Conservation (phyloP, 1,140 invertebrate species). For the Battus philenor region DNA sequence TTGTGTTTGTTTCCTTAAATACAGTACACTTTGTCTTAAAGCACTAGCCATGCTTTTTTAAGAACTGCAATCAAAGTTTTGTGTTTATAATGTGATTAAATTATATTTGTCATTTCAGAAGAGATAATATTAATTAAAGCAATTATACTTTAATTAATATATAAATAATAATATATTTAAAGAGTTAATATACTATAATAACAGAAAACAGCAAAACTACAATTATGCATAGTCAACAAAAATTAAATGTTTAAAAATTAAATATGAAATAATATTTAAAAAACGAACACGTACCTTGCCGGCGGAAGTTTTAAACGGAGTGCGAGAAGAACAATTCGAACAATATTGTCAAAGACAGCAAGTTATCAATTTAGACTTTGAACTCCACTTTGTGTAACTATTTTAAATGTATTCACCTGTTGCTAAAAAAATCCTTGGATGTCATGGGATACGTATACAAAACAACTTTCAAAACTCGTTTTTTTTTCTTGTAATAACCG, state of each 20-base stretch:
- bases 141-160: background rate
- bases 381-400: constrained; percentile 9
- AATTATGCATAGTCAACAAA: background rate
- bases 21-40: constrained; percentile 1
- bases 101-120: too few species aligned
- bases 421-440: constrained; percentile 6
- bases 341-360: background rate
- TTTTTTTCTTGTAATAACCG: too few species aligned
- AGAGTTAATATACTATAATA: background rate
- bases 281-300: background rate
- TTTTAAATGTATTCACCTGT: constrained; percentile 8
- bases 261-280: background rate
- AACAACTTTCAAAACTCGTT: constrained; percentile 8
- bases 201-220: background rate
- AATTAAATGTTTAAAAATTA: background rate
- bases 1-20: constrained; percentile 13
- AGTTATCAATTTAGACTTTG: constrained; percentile 15
- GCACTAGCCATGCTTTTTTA: constrained; percentile 4
- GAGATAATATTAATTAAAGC: too few species aligned
- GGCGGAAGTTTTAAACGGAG: background rate
- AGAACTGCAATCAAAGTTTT: too few species aligned
- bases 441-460: background rate
- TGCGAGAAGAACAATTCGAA: background rate
- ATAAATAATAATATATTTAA: background rate
- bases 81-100: too few species aligned